Evolutionary conservation across 2,888 invertebrate genomes (phyloP), one percentile per base, ranked within the genome.

Genomic region (Argyresthia goedartella): DNA sequence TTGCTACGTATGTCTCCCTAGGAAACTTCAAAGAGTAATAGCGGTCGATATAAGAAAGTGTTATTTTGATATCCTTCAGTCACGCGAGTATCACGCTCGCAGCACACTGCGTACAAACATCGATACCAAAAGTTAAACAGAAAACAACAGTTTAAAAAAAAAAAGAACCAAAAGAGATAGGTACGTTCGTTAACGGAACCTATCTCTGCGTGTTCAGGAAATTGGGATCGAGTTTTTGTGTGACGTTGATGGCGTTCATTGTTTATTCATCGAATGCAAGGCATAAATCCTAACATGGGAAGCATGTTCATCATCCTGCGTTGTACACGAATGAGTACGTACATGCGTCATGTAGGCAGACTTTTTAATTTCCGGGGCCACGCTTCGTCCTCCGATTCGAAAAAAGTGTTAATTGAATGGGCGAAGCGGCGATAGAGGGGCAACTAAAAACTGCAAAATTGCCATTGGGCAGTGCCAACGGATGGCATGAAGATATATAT

Each of bases 331-430:
- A 25, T 34, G 47, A 3, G 16, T 34, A 51, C 36, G 35, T 51
- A 44, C 11, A 43, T 35, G 54, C 56, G 56, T 56, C 63, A 59
- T 61, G 55, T 59, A 64, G 63, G 61, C 59, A 74, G 76, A 76
- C 73, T 77, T 81, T 81, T 82, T 81, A 81, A 84, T 85, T 85
- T 82, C 84, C 81, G 81, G 74, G 65, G 67, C 65, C 71, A 66
- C 69, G 66, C 61, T 65, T 65, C 71, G 69, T 79, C 25, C 25
- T 25, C 76, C 79, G 74, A 68, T 65, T 65, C 70, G 76, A 79
- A 81, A 79, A 81, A 81, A 79, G 69, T 79, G 74, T 77, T 81
- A 76, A 82, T 81, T 81, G 77, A 79, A 77, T 76, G 65, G 67
- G 68, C 70, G 71, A 63, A 60, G 62, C 41, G 55, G 57, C 52